phyloP scores from a whole-genome alignment of 2,113 vertebrate genomes.

The rabbit (Oryctolagus cuniculus) region mOryCun1.1 NC_091443.1:81891001-81891500 shows the following conservation, averaged over 20 bases:
- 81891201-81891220: not conserved
- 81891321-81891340: not conserved
- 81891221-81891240: conserved; percentile 16
- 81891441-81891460: no score
- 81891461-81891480: no score
- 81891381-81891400: no score
- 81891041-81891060: not conserved
- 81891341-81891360: not conserved
- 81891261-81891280: conserved; percentile 10
- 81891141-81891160: conserved; percentile 56
- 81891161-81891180: conserved; percentile 58
- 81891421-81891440: no score
- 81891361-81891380: conserved; percentile 20
- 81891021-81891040: not conserved
- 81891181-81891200: conserved; percentile 37
- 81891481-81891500: no score
- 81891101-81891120: conserved; percentile 27
- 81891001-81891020: conserved; percentile 9
- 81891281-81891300: conserved; percentile 9
- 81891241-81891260: conserved; percentile 14
- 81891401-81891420: no score
- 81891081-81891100: conserved; percentile 4
- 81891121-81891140: conserved; percentile 20
- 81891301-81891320: not conserved
- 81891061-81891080: conserved; percentile 28